Base-by-base conservation (phyloP, 2,888 invertebrate species). In the Drosophila formosana region DNA sequence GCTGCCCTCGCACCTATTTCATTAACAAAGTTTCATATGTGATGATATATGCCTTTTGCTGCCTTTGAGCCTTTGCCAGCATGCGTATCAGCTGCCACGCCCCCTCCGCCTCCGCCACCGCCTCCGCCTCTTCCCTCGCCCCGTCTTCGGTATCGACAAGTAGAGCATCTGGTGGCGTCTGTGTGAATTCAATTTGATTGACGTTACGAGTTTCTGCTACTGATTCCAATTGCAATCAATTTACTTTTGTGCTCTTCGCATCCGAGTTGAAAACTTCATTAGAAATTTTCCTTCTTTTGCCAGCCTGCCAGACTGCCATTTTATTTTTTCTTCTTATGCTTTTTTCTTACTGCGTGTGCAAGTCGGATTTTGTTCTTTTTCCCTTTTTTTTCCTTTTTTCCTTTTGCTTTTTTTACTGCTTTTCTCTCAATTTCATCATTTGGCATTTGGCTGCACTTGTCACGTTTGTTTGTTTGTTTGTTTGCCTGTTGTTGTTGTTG, bases 151-250 rank as follows among this genome's bases (percentile, higher is more conserved):
- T 13, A 18, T 18, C 18, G 18, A 18, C 39, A 28, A 28, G n/a
- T 23, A 11, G 58, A 61, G 66, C 65, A 71, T 67, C 72, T 72
- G 69, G 32, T 39, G 55, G 67, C 43, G 57, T 56, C 77, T 72
- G 66, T 84, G 87, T 83, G 85, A 85, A 85, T 88, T 81, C 89
- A 86, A 85, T 85, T 85, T 88, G 89, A 85, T 85, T 85, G 85
- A 88, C 85, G 88, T 88, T 88, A 87, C 85, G 88, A 85, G 84
- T 78, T 84, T 72, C 87, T 85, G 85, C 89, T 83, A 84, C 85
- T 85, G 89, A 85, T 85, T 83, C 89, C 85, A 85, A 85, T 85
- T 85, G 85, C 89, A 85, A 85, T 85, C 85, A 85, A 85, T 85
- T 85, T 85, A 88, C 85, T 85, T 85, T 85, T 85, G 85, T 85